Evolutionary conservation across 2,888 invertebrate genomes (phyloP).

Genomic region (Catocala fraxini): DNA sequence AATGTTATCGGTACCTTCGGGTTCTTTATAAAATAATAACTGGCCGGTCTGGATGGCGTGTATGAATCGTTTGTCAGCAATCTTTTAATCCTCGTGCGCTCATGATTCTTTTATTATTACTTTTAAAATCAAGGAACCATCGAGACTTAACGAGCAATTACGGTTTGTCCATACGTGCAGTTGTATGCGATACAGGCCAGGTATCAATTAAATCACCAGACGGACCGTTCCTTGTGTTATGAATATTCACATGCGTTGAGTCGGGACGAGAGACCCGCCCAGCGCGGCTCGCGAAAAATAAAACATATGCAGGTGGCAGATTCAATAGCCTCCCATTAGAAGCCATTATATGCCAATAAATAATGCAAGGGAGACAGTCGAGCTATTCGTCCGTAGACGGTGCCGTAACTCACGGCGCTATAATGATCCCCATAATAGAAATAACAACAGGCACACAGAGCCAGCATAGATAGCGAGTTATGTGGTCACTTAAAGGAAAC

Average conservation of each 20-base stretch:
- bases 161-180: slow-evolving; percentile 74
- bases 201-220: slow-evolving; percentile 80
- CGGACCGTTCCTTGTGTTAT: slow-evolving; percentile 70
- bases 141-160: slow-evolving; percentile 84
- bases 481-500: slow-evolving; percentile 30
- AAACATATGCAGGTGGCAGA: slow-evolving; percentile 82
- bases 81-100: slow-evolving; percentile 62
- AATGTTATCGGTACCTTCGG: slow-evolving; percentile 9
- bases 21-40: slow-evolving; percentile 6
- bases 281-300: slow-evolving; percentile 66
- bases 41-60: slow-evolving; percentile 2
- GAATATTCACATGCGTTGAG: slow-evolving; percentile 78
- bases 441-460: slow-evolving; percentile 61
- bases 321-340: slow-evolving; percentile 86
- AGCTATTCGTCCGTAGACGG: slow-evolving; percentile 74
- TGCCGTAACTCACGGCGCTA: slow-evolving; percentile 76
- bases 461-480: slow-evolving; percentile 52
- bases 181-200: slow-evolving; percentile 62
- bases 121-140: slow-evolving; percentile 83
- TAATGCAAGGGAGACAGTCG: slow-evolving; percentile 79
- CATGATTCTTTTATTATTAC: slow-evolving; percentile 65
- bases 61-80: slow-evolving; percentile 61
- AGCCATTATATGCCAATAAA: slow-evolving; percentile 86
- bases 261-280: slow-evolving; percentile 62
- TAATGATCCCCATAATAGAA: slow-evolving; percentile 79